Base-by-base conservation (phyloP, 2,113 vertebrate species). In the Misgurnus anguillicaudatus region DNA sequence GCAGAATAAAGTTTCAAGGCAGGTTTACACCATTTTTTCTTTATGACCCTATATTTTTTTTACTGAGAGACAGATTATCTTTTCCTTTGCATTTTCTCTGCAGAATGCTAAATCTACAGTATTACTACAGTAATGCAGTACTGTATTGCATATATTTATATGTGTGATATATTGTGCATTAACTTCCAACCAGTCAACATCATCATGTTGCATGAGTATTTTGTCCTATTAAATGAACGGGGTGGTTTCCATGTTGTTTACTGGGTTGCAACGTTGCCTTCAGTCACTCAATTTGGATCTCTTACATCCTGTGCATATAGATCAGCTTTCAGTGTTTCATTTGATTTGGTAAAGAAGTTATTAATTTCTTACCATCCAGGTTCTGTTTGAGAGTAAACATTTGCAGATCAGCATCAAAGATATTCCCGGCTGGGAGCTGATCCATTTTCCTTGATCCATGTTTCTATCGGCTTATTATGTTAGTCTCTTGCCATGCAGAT, bases 1-100 rank as follows among this genome's bases (percentile, higher is more conserved):
- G 85, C 82, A 67, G 81, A 89, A 91, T 87, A 85, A 91, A 83
- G 84, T 88, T n/a, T 70, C 83, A 31, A 83, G 85, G 82, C 85
- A 88, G 81, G 82, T 87, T 82, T 78, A 84, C 87, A 87, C 57
- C 39, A 41, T 4, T 53, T 60, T 14, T 61, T 42, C 9, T 57
- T 67, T 17, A 16, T 19, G 60, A 47, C 6, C 61, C 65, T 13
- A 42, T 21, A 31, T 41, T 36, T 11, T 36, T 11, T 74, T 74
- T 62, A 74, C 41, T 31, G 14, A 62, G 11, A 61, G 4, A 31
- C 10, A 48, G 5, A 5, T 31, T 36, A 73, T 48, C 10, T 75
- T 62, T 62, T 13, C 31, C 58, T 62, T 75, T 75, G 55, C 39
- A 19, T 5, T 62, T 8, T 75, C 42, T 62, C 72, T 48, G 39